A percentile compares a stretch with the other conserved stretches of the same genome.
These are phyloP conservation scores for Philaethria dido DNA, from an alignment of 2,888 invertebrate genomes.

Conservation along the genomic window DNA sequence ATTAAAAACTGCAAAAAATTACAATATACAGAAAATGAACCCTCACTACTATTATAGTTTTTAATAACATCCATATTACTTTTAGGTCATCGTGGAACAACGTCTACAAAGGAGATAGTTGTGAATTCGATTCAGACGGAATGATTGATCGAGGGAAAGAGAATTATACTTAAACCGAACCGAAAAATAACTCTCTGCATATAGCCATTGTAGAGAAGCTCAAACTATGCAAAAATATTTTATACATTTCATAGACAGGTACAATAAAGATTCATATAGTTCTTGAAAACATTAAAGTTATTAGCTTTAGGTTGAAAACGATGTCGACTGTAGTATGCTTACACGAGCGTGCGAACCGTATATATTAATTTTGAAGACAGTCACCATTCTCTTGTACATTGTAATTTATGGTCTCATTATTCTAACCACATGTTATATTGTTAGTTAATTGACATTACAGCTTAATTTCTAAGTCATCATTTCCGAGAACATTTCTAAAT, in stretches of 20 bases:
- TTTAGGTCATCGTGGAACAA: too few relatives aligned
- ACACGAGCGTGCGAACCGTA: constrained; percentile 6
- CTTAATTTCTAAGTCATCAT: neutral
- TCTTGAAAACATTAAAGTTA: constrained; percentile 25
- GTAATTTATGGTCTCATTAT: constrained; percentile 23
- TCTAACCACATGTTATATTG: constrained; percentile 13
- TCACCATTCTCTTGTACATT: constrained; percentile 4
- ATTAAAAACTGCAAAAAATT: too few relatives aligned
- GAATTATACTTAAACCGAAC: too few relatives aligned
- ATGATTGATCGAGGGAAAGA: too few relatives aligned
- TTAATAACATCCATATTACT: too few relatives aligned
- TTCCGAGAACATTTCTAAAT: neutral
- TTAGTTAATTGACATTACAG: constrained; percentile 8
- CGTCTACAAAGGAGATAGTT: too few relatives aligned
- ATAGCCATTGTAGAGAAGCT: neutral
- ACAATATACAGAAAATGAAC: too few relatives aligned
- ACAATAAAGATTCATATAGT: constrained; percentile 18
- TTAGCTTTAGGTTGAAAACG: constrained; percentile 23
- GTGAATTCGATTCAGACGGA: too few relatives aligned
- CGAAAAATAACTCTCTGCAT: neutral
- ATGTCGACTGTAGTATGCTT: constrained; percentile 18
- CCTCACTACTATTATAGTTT: too few relatives aligned
- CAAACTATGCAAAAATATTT: neutral
- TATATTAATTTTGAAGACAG: constrained; percentile 26
- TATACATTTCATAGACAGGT: neutral